Conservation (phyloP, 2,797 vertebrate genomes). For the Fundulus diaphanus region DNA sequence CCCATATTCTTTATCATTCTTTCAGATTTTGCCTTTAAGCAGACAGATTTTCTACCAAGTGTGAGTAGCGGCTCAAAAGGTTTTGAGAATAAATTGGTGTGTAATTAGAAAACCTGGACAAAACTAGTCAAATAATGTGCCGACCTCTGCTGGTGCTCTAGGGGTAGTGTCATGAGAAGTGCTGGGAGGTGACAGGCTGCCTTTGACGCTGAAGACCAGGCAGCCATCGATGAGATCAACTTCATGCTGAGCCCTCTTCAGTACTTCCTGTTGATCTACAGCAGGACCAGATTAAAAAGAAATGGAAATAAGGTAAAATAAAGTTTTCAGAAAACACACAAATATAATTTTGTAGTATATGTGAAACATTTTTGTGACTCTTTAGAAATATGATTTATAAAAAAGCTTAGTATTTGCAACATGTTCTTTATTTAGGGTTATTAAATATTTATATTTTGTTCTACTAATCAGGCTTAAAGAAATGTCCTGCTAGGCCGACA, state of each 20-base stretch:
- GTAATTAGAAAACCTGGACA: not conserved
- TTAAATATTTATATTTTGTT: too few species aligned
- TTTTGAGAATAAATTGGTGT: too few species aligned
- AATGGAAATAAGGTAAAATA: not conserved
- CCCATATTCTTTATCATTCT: too few species aligned
- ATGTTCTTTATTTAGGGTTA: too few species aligned
- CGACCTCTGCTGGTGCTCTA: not conserved
- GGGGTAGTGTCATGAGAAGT: not conserved
- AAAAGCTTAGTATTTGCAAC: too few species aligned
- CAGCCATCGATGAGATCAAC: not conserved
- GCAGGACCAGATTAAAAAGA: not conserved
- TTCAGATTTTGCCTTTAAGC: not conserved
- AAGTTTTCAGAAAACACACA: too few species aligned
- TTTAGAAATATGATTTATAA: too few species aligned
- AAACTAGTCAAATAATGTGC: not conserved
- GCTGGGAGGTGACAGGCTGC: not conserved
- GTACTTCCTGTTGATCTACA: constrained; percentile 9
- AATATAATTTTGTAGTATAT: too few species aligned
- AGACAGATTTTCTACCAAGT: too few species aligned
- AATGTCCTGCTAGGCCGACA: too few species aligned
- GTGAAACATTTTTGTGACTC: too few species aligned
- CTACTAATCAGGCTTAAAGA: too few species aligned
- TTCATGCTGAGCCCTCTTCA: not conserved
- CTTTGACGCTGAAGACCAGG: not conserved
- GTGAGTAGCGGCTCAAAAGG: not conserved